Evolutionary conservation across 2,797 vertebrate species (phyloP).

Genomic region (Taeniopygia guttata): DNA sequence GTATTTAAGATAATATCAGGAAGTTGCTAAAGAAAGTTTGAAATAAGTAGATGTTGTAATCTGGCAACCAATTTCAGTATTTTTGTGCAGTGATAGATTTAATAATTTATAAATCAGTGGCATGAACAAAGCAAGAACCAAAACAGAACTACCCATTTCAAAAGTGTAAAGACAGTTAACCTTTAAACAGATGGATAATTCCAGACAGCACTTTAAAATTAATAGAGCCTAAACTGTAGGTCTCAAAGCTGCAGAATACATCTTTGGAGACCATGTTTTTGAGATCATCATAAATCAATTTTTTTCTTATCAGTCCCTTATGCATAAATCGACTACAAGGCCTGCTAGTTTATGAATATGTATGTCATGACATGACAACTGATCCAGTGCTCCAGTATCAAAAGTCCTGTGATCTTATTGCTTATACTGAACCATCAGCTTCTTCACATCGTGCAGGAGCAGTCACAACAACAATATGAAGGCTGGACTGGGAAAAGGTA

Average conservation of each 20-base stretch:
- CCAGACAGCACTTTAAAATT: constrained; percentile 84
- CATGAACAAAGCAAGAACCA: constrained; percentile 74
- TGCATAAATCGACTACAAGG: constrained; percentile 58
- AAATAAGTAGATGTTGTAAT: constrained; percentile 31
- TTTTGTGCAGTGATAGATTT: constrained; percentile 55
- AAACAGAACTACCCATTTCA: constrained; percentile 82
- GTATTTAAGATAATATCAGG: background rate
- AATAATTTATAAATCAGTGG: constrained; percentile 75
- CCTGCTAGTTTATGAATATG: constrained; percentile 65
- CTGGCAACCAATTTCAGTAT: constrained; percentile 37
- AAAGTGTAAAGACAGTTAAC: constrained; percentile 86
- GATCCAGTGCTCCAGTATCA: constrained; percentile 42
- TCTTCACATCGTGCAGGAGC: background rate
- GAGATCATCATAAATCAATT: constrained; percentile 78
- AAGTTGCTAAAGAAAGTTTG: constrained; percentile 32
- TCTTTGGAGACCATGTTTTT: constrained; percentile 78
- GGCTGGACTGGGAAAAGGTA: background rate
- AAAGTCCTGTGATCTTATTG: constrained; percentile 22
- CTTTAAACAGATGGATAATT: constrained; percentile 89
- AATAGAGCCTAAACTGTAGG: constrained; percentile 80
- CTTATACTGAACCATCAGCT: background rate
- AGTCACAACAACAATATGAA: background rate
- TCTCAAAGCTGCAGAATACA: constrained; percentile 78
- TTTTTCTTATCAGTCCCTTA: constrained; percentile 66
- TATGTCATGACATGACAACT: constrained; percentile 18